Conservation (phyloP, 2,797 vertebrate species). For the Anguilla anguilla region DNA sequence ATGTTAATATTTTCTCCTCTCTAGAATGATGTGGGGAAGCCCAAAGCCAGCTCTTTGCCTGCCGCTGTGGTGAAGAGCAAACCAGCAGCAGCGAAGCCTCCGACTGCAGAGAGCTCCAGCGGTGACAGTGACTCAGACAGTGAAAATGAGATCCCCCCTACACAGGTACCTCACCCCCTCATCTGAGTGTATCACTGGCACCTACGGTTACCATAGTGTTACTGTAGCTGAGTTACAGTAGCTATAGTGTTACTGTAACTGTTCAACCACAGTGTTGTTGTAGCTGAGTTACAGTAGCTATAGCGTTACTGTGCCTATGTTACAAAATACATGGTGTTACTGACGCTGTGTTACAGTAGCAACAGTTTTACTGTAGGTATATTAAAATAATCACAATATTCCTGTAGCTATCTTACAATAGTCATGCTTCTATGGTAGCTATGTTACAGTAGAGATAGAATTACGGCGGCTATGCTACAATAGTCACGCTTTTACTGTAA, state of each 20-base stretch:
- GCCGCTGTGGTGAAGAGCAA: conserved; percentile 20
- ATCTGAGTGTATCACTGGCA: not conserved
- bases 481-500: not conserved
- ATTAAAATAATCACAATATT: not conserved
- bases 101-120: conserved; percentile 2
- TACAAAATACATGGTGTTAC: no score
- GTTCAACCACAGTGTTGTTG: no score
- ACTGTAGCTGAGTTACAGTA: no score
- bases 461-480: not conserved
- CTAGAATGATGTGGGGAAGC: conserved; percentile 4
- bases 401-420: not conserved
- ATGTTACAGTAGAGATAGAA: not conserved
- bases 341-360: not conserved
- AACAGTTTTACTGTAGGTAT: not conserved
- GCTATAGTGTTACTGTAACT: no score
- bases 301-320: no score
- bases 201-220: not conserved
- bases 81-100: conserved; percentile 11
- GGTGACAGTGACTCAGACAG: conserved; percentile 24
- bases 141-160: conserved; percentile 43
- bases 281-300: no score
- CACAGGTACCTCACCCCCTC: conserved; percentile 39
- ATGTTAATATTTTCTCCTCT: not conserved
- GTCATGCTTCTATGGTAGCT: not conserved
- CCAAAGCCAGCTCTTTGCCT: conserved; percentile 26